phyloP scores from a whole-genome alignment of 1,140 invertebrate species.

The Chlorops oryzae region DNA sequence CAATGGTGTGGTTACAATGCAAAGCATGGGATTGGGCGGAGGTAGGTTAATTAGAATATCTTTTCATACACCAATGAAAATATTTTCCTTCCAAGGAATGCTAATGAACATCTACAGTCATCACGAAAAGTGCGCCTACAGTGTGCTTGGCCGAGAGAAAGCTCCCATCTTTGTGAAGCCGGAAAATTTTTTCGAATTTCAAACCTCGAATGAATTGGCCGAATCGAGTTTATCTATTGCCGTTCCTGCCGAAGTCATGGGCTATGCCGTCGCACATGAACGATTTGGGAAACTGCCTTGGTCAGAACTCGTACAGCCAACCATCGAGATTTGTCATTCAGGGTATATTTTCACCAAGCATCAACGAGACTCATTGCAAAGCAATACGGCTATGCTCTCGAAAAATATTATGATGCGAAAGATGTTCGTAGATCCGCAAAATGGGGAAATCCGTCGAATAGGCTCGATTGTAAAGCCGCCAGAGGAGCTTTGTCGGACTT shows the following conservation, averaged over 20 bases:
- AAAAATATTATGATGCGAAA: slow-evolving; percentile 56
- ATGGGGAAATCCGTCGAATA: slow-evolving; percentile 53
- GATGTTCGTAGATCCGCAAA: slow-evolving; percentile 25
- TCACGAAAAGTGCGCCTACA: slow-evolving; percentile 52
- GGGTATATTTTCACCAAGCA: slow-evolving; percentile 68
- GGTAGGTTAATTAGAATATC: too few relatives aligned
- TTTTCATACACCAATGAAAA: too few relatives aligned
- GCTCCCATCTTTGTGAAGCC: slow-evolving; percentile 63
- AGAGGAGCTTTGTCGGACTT: slow-evolving; percentile 62
- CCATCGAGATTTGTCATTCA: slow-evolving; percentile 63
- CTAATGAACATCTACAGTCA: slow-evolving; percentile 71
- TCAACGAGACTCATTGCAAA: slow-evolving; percentile 56
- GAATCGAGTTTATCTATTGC: slow-evolving; percentile 62
- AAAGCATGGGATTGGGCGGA: slow-evolving; percentile 85
- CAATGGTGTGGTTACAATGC: slow-evolving; percentile 74
- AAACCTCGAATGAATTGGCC: slow-evolving; percentile 46
- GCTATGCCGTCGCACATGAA: slow-evolving; percentile 73
- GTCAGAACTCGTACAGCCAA: slow-evolving; percentile 69
- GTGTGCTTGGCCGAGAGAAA: slow-evolving; percentile 62
- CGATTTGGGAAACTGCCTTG: slow-evolving; percentile 71
- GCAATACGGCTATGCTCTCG: slow-evolving; percentile 48
- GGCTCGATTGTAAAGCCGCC: slow-evolving; percentile 60
- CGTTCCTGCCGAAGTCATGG: slow-evolving; percentile 83
- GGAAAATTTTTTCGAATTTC: slow-evolving; percentile 65
- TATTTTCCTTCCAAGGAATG: too few relatives aligned